Evolutionary conservation across 1,140 invertebrate species (phyloP).

Genomic region (Babylonia areolata): DNA sequence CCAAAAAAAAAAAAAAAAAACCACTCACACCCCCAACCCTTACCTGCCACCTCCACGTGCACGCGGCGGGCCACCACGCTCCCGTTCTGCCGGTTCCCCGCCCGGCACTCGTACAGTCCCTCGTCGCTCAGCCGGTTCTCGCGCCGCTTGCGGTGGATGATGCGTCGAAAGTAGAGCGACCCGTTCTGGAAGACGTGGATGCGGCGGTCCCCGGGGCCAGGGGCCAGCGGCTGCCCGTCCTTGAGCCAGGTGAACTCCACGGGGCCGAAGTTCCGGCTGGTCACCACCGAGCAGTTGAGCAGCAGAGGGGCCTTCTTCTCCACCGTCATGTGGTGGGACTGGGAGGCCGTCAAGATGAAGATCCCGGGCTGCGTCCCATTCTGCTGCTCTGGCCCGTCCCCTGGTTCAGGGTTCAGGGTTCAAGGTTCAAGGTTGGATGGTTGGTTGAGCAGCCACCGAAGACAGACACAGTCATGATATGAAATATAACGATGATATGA

Average conservation of each 20-base stretch:
- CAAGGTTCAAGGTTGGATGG: no score
- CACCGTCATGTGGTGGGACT: slow-evolving; percentile 43
- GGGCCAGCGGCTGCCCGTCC: slow-evolving; percentile 37
- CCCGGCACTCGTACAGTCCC: slow-evolving; percentile 56
- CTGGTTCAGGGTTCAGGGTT: no score
- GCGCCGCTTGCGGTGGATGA: slow-evolving; percentile 54
- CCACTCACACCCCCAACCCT: background rate
- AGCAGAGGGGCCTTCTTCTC: slow-evolving; percentile 52
- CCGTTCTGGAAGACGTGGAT: slow-evolving; percentile 69
- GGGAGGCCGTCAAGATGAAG: slow-evolving; percentile 24
- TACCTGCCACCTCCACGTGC: slow-evolving; percentile 51
- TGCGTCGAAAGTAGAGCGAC: slow-evolving; percentile 70
- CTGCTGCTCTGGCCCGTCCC: slow-evolving; percentile 11
- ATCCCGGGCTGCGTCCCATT: slow-evolving; percentile 25
- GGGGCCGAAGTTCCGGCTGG: slow-evolving; percentile 34
- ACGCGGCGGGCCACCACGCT: slow-evolving; percentile 52
- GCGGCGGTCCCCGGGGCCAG: slow-evolving; percentile 48
- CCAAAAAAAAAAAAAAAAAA: no score
- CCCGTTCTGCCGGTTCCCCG: slow-evolving; percentile 46
- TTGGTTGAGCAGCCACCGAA: no score
- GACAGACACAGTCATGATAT: no score
- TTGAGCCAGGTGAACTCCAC: slow-evolving; percentile 46
- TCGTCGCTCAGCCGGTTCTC: slow-evolving; percentile 54
- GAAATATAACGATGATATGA: no score
- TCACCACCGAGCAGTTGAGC: slow-evolving; percentile 51